Conservation (phyloP, 2,113 vertebrate species). For the Corythornis cristatus region DNA sequence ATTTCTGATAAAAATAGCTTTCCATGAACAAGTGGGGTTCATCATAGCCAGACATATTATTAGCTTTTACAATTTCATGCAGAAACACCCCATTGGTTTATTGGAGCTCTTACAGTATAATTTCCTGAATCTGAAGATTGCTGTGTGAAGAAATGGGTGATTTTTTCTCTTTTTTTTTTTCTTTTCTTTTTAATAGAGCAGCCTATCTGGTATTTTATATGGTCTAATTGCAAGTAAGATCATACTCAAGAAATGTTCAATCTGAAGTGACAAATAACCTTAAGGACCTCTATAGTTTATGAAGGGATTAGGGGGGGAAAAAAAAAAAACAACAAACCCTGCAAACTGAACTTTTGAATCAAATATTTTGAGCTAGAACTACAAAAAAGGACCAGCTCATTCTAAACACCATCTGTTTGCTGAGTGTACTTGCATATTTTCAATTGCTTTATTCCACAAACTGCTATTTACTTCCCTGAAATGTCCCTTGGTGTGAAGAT, state of each 20-base stretch:
- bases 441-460: slow-evolving; percentile 7
- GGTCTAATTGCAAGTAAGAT: neutral
- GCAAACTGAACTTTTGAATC: neutral
- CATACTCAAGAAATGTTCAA: neutral
- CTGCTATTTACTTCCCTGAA: slow-evolving; percentile 13
- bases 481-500: slow-evolving; percentile 26
- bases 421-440: slow-evolving; percentile 8
- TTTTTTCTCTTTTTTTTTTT: neutral
- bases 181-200: neutral
- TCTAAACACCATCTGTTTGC: slow-evolving; percentile 46
- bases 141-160: neutral
- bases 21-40: neutral
- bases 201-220: neutral
- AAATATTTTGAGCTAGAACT: slow-evolving; percentile 20
- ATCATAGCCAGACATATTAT: neutral
- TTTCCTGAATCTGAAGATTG: neutral
- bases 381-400: neutral
- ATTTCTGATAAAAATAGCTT: neutral
- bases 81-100: neutral
- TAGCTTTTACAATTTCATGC: neutral
- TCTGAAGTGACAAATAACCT: neutral
- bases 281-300: neutral
- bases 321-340: neutral
- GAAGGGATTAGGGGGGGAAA: neutral
- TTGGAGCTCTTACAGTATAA: neutral